Percentiles rank a stretch among this genome's conserved stretches.
phyloP scores from a whole-genome alignment of 2,888 invertebrate genomes.

The Chrysomela aeneicollis region DNA sequence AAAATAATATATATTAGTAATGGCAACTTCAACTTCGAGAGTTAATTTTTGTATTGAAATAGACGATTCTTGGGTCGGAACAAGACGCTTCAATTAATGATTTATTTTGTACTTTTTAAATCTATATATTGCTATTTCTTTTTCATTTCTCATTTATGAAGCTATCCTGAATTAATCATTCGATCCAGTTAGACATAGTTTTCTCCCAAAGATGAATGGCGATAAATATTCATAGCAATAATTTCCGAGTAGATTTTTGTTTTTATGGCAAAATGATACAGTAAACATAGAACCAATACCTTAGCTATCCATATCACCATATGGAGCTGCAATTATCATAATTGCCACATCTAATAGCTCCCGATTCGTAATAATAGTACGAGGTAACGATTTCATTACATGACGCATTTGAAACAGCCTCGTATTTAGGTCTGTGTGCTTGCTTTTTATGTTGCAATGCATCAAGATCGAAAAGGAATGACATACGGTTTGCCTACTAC shows the following conservation, averaged over 20 bases:
- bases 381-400: constrained; percentile 24
- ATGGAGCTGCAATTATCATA: constrained; percentile 25
- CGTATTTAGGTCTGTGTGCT: background rate
- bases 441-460: background rate
- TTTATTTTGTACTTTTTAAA: too few relatives aligned
- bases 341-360: constrained; percentile 25
- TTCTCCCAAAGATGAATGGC: constrained; percentile 8
- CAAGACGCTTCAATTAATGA: too few relatives aligned
- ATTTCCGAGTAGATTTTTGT: background rate
- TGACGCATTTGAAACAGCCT: background rate
- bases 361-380: constrained; percentile 25
- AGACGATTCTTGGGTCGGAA: too few relatives aligned
- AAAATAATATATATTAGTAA: too few relatives aligned
- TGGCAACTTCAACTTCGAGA: too few relatives aligned
- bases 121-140: too few relatives aligned
- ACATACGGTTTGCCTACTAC: background rate
- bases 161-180: too few relatives aligned
- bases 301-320: constrained; percentile 4
- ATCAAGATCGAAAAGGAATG: background rate
- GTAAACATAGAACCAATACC: constrained; percentile 12
- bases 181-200: too few relatives aligned
- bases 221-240: background rate
- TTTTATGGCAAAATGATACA: constrained; percentile 9
- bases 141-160: too few relatives aligned
- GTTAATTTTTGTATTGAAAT: too few relatives aligned